Base-by-base conservation (phyloP, 2,888 invertebrate species). In the Ochropacha duplaris region DNA sequence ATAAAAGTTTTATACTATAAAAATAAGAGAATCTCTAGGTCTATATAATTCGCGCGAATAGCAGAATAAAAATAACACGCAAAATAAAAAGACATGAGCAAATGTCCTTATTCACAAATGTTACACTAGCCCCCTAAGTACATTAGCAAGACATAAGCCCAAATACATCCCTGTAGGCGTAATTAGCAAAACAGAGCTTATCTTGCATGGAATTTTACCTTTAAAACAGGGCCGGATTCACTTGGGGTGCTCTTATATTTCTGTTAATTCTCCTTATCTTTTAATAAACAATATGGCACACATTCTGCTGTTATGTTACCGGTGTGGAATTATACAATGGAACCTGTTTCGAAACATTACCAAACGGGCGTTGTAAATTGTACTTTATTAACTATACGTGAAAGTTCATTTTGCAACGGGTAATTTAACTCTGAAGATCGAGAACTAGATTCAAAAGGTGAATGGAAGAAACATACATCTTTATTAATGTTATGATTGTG, bases 201-300 rank as follows among this genome's bases (percentile, higher is more conserved):
- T 52, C 52, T 31, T 3, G 26, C 24, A 12, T 19, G 31, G 22
- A 22, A 52, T 31, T 22, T 14, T 34, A 19, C 52, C 14, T 31
- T 52, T 4, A 19, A 19, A 31, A 34, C 31, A 31, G 12, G 31
- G 16, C 31, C 31, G 19, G 19, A 44, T 19, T 19, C 16, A 8
- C 8, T 19, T 3, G 2, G 6, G 19, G 52, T 9, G 19, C 31
- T 19, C 31, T 22, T 31, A 52, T 19, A 12, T 19, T 12, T 16
- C 26, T 34, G 52, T 52, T 52, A 22, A 19, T 22, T 52, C 2
- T 14, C 1, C 34, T 52, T 52, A 52, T 52, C 52, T 52, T 52
- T 52, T 52, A 52, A 22, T 34, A 52, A 52, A 22, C 34, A 31
- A 9, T 51, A n/a, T 19, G 19, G 19, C 44, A 44, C 19, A 44